Evolutionary conservation across 2,888 invertebrate genomes (phyloP).

Genomic region (Scaptomyza parva): DNA sequence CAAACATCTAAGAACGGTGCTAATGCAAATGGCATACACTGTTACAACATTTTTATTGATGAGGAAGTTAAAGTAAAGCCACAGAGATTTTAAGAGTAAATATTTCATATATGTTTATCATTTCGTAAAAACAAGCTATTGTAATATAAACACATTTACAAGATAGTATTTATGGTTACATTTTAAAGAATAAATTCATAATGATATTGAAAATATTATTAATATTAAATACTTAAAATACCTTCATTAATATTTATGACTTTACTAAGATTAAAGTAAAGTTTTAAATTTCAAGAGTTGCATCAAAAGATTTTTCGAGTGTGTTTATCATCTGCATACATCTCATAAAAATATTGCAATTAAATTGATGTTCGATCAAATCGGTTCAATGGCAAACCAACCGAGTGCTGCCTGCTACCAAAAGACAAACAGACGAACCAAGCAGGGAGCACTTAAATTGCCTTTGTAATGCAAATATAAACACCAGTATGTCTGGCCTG

Average conservation of each 20-base stretch:
- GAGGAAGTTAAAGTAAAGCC: too few species aligned
- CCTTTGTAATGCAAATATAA: slow-evolving; percentile 75
- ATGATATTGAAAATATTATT: neutral
- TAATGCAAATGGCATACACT: slow-evolving; percentile 5
- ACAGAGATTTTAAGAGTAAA: too few species aligned
- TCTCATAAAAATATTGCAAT: slow-evolving; percentile 61
- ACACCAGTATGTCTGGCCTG: slow-evolving; percentile 33
- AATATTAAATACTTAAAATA: neutral
- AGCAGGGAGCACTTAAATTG: slow-evolving; percentile 52
- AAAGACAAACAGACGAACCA: slow-evolving; percentile 13
- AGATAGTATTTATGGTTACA: neutral
- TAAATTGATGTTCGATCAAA: slow-evolving; percentile 76
- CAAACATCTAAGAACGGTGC: slow-evolving; percentile 17
- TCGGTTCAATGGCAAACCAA: slow-evolving; percentile 60
- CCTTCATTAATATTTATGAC: neutral
- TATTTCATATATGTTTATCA: too few species aligned
- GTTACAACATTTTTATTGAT: neutral
- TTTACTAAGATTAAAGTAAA: too few species aligned
- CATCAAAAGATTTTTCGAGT: neutral
- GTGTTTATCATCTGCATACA: neutral
- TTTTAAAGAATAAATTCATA: neutral
- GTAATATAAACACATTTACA: neutral
- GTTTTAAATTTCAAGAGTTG: neutral
- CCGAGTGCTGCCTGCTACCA: too few species aligned
- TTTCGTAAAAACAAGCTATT: too few species aligned